A percentile compares a stretch with the other conserved stretches of the same genome.
phyloP scores from a whole-genome alignment of 2,797 vertebrate species.

The Sus cebifrons region DNA sequence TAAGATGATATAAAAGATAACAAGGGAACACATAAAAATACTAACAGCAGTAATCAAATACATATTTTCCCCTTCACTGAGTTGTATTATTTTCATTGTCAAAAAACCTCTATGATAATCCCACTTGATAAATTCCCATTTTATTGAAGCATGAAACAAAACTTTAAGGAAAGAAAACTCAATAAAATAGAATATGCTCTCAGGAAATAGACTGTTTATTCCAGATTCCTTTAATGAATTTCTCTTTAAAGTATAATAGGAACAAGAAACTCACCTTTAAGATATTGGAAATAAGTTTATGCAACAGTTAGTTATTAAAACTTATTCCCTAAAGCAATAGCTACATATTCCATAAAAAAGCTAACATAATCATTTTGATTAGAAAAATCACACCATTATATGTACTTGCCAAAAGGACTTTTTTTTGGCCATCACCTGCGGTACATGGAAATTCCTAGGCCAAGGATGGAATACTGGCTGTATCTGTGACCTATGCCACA shows the following conservation, averaged over 20 bases:
- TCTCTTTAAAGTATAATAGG: background rate
- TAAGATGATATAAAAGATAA: slow-evolving; percentile 25
- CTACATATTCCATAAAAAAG: background rate
- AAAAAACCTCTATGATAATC: slow-evolving; percentile 46
- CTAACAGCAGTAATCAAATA: background rate
- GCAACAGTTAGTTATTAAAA: background rate
- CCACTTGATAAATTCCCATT: slow-evolving; percentile 55
- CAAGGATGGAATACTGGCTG: no score
- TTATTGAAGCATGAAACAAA: slow-evolving; percentile 64
- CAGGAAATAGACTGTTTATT: slow-evolving; percentile 55
- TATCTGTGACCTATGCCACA: no score
- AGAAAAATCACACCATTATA: slow-evolving; percentile 64
- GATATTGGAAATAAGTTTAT: slow-evolving; percentile 28
- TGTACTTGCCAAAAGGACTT: slow-evolving; percentile 30
- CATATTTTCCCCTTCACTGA: slow-evolving; percentile 25
- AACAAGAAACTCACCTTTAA: slow-evolving; percentile 22
- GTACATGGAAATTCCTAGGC: no score
- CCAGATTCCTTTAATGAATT: background rate
- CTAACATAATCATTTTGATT: slow-evolving; percentile 44
- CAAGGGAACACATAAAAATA: background rate
- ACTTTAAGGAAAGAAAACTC: slow-evolving; percentile 44
- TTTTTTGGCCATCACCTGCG: no score
- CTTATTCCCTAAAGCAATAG: slow-evolving; percentile 2
- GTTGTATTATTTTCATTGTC: slow-evolving; percentile 42
- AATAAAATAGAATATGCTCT: slow-evolving; percentile 35